phyloP scores from a whole-genome alignment of 2,888 invertebrate species.

The Rugalucina vietnamica region DNA sequence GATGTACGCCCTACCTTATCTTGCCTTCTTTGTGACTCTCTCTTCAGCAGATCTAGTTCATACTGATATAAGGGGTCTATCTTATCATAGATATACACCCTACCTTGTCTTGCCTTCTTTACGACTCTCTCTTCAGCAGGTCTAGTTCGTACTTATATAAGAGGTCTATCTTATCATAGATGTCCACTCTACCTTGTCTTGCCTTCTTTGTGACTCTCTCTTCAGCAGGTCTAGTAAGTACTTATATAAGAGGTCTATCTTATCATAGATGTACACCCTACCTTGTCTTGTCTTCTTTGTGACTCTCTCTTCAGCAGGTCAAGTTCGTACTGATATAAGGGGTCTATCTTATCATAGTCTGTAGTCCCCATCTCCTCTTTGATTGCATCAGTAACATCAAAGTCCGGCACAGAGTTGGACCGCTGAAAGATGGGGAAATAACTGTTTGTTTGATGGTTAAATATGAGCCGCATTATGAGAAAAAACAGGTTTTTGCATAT shows the following conservation, averaged over 20 bases:
- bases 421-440: conserved; percentile 58
- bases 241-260: conserved; percentile 63
- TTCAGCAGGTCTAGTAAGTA: conserved; percentile 66
- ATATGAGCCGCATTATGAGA: too few species aligned
- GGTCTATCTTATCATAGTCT: conserved; percentile 60
- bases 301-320: conserved; percentile 63
- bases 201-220: conserved; percentile 51
- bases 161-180: conserved; percentile 62
- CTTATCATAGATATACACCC: conserved; percentile 53
- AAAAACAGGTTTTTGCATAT: too few species aligned
- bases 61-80: conserved; percentile 64
- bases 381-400: conserved; percentile 72
- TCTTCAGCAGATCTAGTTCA: conserved; percentile 65
- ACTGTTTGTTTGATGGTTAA: too few species aligned
- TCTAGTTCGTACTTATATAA: conserved; percentile 66
- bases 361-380: conserved; percentile 76
- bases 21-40: conserved; percentile 49
- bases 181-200: conserved; percentile 3
- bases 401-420: conserved; percentile 72
- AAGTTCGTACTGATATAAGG: conserved; percentile 66
- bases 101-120: conserved; percentile 14
- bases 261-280: conserved; percentile 50
- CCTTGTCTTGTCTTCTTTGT: conserved; percentile 17
- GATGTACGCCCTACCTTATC: conserved; percentile 8
- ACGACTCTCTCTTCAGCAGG: conserved; percentile 62